Percentiles rank a stretch among this genome's conserved stretches.
Evolutionary conservation across 35 echinoderm and acorn worm genomes (phyloP).

Genomic region (Patiria miniata): DNA sequence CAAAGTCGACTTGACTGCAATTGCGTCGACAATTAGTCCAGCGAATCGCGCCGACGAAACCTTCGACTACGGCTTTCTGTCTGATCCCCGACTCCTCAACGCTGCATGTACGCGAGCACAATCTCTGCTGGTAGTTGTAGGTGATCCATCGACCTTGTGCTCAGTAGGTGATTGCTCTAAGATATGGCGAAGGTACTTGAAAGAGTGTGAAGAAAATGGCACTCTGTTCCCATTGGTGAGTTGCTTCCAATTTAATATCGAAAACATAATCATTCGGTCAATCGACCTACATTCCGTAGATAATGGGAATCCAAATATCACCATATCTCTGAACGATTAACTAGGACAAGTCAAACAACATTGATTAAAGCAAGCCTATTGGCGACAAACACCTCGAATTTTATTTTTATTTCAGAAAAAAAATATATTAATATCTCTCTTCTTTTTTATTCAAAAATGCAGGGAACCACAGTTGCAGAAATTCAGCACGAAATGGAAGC

Average conservation of each 20-base stretch:
- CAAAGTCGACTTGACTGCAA: constrained; percentile 66
- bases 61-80: constrained; percentile 67
- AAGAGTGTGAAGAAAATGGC: constrained; percentile 55
- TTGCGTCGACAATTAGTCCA: not conserved
- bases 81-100: constrained; percentile 79
- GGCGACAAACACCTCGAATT: too few species aligned
- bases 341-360: too few species aligned
- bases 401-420: not conserved
- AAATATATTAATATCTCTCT: not conserved
- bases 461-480: constrained; percentile 13
- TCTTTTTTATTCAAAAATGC: not conserved
- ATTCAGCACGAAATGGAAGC: constrained; percentile 58
- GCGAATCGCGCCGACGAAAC: not conserved
- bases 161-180: constrained; percentile 61
- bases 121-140: constrained; percentile 71
- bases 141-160: constrained; percentile 79
- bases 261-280: too few species aligned
- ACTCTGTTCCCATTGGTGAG: constrained; percentile 39
- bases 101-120: constrained; percentile 86
- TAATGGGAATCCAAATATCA: too few species aligned
- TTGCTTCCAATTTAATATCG: not conserved
- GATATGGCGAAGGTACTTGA: constrained; percentile 73
- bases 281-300: too few species aligned
- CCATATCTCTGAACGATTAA: too few species aligned
- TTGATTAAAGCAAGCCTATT: too few species aligned